A percentile compares a stretch with the other conserved stretches of the same genome.
Evolutionary conservation across 1,140 invertebrate species (phyloP).

Genomic region (Glossosoma conforme): DNA sequence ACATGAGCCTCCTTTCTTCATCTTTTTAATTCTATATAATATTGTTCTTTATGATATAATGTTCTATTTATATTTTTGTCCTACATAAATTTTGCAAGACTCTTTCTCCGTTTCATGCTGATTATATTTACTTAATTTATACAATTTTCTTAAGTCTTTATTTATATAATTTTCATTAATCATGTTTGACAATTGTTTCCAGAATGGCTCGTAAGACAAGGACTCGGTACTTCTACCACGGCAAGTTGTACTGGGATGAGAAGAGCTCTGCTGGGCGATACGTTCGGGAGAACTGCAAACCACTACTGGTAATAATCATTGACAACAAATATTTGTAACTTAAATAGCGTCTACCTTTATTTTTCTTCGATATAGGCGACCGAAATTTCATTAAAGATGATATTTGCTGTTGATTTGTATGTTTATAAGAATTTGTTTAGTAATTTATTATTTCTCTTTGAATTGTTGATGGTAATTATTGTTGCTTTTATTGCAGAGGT

Average conservation of each 20-base stretch:
- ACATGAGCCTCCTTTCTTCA: no score
- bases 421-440: neutral
- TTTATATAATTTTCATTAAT: constrained; percentile 1
- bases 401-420: constrained; percentile 3
- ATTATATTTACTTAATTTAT: no score
- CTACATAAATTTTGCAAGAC: no score
- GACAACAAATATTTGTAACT: neutral
- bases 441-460: constrained; percentile 1
- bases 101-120: no score
- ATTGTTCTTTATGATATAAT: constrained; percentile 1
- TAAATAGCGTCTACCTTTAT: no score
- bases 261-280: constrained; percentile 93
- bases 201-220: constrained; percentile 95
- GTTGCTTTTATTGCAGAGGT: constrained; percentile 66
- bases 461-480: neutral
- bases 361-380: neutral
- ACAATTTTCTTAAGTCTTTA: no score
- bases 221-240: constrained; percentile 95
- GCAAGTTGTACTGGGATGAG: constrained; percentile 92
- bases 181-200: constrained; percentile 33
- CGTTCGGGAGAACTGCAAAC: constrained; percentile 97
- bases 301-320: constrained; percentile 73
- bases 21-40: neutral
- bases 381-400: no score
- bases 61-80: no score